Base-by-base conservation (phyloP, 2,888 invertebrate species). In the Yponomeuta malinellus region DNA sequence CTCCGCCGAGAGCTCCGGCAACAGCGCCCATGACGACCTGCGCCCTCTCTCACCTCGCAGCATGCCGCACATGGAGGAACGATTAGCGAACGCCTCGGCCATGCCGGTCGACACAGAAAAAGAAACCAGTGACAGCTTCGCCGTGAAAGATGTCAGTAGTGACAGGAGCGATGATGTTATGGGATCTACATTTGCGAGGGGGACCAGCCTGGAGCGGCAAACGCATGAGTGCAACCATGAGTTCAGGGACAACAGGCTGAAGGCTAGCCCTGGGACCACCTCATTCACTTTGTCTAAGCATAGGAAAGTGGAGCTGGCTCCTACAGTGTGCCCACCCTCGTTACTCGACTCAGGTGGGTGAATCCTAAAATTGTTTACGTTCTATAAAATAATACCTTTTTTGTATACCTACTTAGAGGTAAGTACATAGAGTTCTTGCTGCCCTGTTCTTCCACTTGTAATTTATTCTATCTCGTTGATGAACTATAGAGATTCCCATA, bases 201-300 rank as follows among this genome's bases (percentile, higher is more conserved):
- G 81, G 71, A 83, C 85, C 71, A 77, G 82, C 74, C 72, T 79
- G 74, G 87, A 88, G 73, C 79, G 80, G 63, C 79, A 72, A 74
- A 78, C 81, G 73, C 82, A 90, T 76, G 91, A 91, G 78, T 89
- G 88, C 78, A 82, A 77, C 73, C 87, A 90, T 82, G 92, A 91
- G 71, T 90, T 91, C 76, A 82, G 83, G 71, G 93, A 92, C 71
- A 88, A 90, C 81, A 81, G 92, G 80, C 81, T 92, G 74, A 92
- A 91, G 76, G 81, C 87, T 70, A 82, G 86, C 71, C 86, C 89
- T 70, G 89, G 86, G 71, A 89, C 89, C 77, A 88, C 93, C 65
- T 90, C 93, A 70, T 94, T 94, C 82, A 94, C 94, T 64, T 80
- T 94, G 73, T 93, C 94, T 72, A 93, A 93, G 76, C 94, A 94